Conservation (phyloP, 1,140 invertebrate genomes). For the Zaprionus lachaisei region DNA sequence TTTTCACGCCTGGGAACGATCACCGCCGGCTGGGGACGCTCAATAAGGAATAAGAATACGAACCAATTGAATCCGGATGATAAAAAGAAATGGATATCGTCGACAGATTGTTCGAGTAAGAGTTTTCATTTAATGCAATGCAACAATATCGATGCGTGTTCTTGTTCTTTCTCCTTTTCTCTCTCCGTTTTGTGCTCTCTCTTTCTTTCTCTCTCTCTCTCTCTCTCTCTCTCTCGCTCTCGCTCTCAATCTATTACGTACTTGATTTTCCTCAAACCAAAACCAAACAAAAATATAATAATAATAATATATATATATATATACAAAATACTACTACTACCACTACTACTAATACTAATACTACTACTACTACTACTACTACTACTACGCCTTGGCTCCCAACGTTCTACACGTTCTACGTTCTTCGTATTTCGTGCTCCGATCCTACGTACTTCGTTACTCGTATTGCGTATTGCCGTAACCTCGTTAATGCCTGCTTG, state of each 20-base stretch:
- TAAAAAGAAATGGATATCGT: conserved; percentile 96
- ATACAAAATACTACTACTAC: conserved; percentile 13
- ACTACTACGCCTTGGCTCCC: conserved; percentile 26
- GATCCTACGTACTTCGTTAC: conserved; percentile 36
- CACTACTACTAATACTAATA: not conserved
- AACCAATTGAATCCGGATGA: conserved; percentile 91
- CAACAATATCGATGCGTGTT: conserved; percentile 84
- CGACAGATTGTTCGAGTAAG: conserved; percentile 95
- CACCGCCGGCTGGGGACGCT: conserved; percentile 95
- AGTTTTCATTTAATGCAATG: conserved; percentile 75
- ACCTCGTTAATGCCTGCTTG: conserved; percentile 25
- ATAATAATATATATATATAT: conserved; percentile 14
- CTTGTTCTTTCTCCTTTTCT: conserved; percentile 60
- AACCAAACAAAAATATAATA: conserved; percentile 7
- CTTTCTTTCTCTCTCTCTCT: conserved; percentile 42
- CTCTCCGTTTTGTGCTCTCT: conserved; percentile 46
- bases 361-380: not conserved
- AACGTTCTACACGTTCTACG: conserved; percentile 20
- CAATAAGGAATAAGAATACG: conserved; percentile 90
- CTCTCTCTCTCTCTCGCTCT: conserved; percentile 31
- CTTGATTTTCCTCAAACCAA: conserved; percentile 13
- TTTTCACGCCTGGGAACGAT: conserved; percentile 95
- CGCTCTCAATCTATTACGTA: conserved; percentile 33
- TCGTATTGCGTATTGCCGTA: conserved; percentile 41
- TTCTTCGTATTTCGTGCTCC: conserved; percentile 38